These are phyloP conservation scores for Halocaridina rubra DNA, from an alignment of 2,888 invertebrate species.

Conservation along the genomic window DNA sequence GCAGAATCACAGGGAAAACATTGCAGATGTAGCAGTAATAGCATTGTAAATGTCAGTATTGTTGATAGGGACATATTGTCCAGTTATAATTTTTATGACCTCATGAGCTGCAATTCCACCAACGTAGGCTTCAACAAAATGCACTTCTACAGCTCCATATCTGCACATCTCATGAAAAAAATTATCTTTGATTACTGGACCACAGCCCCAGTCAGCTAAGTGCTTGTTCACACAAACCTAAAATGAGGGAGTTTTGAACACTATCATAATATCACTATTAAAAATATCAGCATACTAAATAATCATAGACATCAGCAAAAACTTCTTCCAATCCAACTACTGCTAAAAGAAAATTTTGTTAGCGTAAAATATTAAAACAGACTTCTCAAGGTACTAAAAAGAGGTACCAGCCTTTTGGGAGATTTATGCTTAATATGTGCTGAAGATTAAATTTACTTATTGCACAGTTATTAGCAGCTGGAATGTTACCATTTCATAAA, in stretches of 20 bases:
- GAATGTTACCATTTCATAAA: too few relatives aligned
- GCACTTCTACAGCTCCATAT: conserved; percentile 94
- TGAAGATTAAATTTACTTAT: too few relatives aligned
- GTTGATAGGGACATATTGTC: conserved; percentile 95
- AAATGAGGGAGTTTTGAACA: conserved; percentile 35
- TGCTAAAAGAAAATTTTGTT: too few relatives aligned
- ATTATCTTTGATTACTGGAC: conserved; percentile 84
- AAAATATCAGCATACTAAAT: background rate
- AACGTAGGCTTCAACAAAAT: conserved; percentile 91
- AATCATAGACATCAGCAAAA: background rate
- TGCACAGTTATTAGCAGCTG: too few relatives aligned
- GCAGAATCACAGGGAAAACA: conserved; percentile 79
- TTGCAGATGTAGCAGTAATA: conserved; percentile 85
- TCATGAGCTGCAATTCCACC: conserved; percentile 96
- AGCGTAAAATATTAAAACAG: too few relatives aligned
- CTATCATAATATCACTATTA: background rate
- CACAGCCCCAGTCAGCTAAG: conserved; percentile 86
- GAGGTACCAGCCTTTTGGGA: too few relatives aligned
- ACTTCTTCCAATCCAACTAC: background rate
- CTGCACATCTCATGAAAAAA: conserved; percentile 94
- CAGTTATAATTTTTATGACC: conserved; percentile 92
- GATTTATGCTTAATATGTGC: too few relatives aligned
- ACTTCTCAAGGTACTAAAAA: too few relatives aligned
- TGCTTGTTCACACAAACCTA: conserved; percentile 77
- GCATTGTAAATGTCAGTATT: conserved; percentile 97